Conservation (phyloP, 1,140 invertebrate genomes). For the Caenorhabditis inopinata region DNA sequence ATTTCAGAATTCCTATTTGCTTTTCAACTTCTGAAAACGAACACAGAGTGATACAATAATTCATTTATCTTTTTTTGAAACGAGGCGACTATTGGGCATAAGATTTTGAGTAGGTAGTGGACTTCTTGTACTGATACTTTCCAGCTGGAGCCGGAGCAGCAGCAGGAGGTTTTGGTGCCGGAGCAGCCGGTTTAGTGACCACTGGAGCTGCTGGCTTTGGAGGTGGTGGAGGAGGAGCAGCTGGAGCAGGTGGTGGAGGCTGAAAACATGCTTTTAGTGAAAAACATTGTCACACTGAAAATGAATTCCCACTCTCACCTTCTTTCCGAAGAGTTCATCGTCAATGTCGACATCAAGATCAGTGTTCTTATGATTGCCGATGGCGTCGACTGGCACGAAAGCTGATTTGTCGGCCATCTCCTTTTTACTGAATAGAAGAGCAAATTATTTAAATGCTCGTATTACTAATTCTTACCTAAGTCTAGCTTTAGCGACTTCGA, state of each 20-base stretch:
- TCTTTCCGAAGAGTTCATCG: conserved; percentile 27
- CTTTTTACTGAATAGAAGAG: conserved; percentile 18
- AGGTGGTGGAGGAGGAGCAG: background rate
- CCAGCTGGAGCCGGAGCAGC: background rate
- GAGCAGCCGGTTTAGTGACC: background rate
- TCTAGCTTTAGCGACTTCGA: no score
- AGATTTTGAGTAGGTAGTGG: conserved; percentile 19
- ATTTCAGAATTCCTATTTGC: no score
- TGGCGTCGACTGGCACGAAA: conserved; percentile 35
- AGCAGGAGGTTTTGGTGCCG: background rate
- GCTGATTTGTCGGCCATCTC: conserved; percentile 44
- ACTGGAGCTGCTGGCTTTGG: no score
- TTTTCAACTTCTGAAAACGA: no score
- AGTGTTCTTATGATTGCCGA: conserved; percentile 26
- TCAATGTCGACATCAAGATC: conserved; percentile 39
- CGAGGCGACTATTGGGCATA: conserved; percentile 30
- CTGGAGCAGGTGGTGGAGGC: background rate
- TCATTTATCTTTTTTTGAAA: no score
- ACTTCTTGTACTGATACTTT: conserved; percentile 37
- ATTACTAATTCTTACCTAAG: no score
- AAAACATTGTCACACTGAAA: no score
- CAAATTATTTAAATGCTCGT: no score
- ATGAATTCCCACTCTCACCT: no score
- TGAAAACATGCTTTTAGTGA: no score
- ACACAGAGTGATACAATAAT: no score